Evolutionary conservation across 2,797 vertebrate genomes (phyloP), one percentile per base, ranked within the genome.

Genomic region (Helostoma temminkii): DNA sequence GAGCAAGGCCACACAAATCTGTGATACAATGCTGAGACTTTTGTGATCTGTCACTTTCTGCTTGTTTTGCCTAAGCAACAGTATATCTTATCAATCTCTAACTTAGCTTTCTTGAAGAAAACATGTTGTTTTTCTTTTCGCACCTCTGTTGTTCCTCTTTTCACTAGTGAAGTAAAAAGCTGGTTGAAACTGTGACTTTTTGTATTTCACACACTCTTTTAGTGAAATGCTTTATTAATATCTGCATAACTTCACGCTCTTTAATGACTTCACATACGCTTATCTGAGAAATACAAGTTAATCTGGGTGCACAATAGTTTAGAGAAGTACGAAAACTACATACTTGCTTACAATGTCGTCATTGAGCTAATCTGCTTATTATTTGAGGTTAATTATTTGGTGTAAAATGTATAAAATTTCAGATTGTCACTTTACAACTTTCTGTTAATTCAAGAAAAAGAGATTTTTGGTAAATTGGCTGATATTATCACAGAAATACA

Each of bases 91-190:
- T 14, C 8, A 19, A 6, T 4, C 6, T 28, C 5, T 14, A 24
- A 2, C 21, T 28, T 25, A 22, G 42, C 11, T 12, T 41, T 41
- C 10, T 25, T 48, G 3, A 21, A n/a, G 6, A 30, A 28, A 12
- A 39, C 24, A 57, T 22, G 47, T 26, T 21, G 9, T 28, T 26
- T 22, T 32, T 66, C 25, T 28, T 39, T 30, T 45, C 19, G 14
- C 18, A 66, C 34, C 18, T 66, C 5, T 32, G 1, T 5, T 47
- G 21, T 66, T 79, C 59, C 32, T 60, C 11, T 48, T 56, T 52
- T 10, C 16, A 41, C 18, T 26, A 3, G 9, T 19, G 3, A 22
- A 9, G 2, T 45, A 1, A 30, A 32, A 47, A n/a, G 21, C 10
- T 8, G 0, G 9, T 56, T 15, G 22, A 42, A 46, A 12, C 18